Conservation (phyloP, 2,888 invertebrate species). For the Eucera pruinosa region DNA sequence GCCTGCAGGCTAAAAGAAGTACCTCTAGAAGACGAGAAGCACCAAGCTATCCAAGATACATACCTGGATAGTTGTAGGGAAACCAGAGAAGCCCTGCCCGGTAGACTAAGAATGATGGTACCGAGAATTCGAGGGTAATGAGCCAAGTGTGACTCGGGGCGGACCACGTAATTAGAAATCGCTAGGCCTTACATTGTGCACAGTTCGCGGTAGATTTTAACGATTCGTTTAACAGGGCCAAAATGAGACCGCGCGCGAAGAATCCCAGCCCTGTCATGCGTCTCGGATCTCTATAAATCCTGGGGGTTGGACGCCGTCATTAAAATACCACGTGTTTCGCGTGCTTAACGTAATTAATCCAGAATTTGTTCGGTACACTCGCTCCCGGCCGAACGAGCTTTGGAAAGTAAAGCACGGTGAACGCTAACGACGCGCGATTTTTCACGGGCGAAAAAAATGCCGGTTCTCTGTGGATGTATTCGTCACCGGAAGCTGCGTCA, state of each 20-base stretch:
- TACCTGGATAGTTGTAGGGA: neutral
- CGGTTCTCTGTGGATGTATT: neutral
- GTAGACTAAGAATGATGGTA: constrained; percentile 47
- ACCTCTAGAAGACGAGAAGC: constrained; percentile 9
- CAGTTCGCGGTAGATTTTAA: constrained; percentile 27
- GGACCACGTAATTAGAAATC: constrained; percentile 63
- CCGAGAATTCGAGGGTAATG: constrained; percentile 51
- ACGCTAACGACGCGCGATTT: constrained; percentile 31
- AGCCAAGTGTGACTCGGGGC: constrained; percentile 44
- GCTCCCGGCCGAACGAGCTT: neutral
- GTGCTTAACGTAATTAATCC: constrained; percentile 42
- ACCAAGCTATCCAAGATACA: neutral
- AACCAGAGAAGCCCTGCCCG: neutral
- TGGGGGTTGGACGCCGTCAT: constrained; percentile 36
- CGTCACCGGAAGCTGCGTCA: constrained; percentile 16
- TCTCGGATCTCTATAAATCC: constrained; percentile 43
- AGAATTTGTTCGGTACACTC: constrained; percentile 23
- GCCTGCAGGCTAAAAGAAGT: constrained; percentile 13
- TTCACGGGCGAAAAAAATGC: constrained; percentile 13
- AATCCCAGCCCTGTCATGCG: constrained; percentile 12
- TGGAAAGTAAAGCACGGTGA: neutral
- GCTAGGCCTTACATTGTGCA: constrained; percentile 25
- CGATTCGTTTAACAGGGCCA: constrained; percentile 49
- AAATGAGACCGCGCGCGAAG: constrained; percentile 39
- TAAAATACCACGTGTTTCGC: constrained; percentile 47